Conservation (phyloP, 1,140 invertebrate species). For the Aphaenogaster ashmeadi region DNA sequence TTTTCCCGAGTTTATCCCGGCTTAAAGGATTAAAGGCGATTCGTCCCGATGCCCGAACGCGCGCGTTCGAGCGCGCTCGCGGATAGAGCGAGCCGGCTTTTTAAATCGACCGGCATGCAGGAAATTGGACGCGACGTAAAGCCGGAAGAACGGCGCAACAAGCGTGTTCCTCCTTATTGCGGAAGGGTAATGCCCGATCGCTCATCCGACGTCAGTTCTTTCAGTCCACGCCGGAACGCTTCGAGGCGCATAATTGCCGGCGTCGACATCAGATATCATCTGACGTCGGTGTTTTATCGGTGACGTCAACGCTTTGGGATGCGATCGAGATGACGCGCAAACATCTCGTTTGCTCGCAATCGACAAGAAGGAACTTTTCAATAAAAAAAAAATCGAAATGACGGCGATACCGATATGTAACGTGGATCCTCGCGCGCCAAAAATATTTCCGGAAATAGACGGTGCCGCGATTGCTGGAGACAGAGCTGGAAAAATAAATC, state of each 20-base stretch:
- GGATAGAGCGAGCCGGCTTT: slow-evolving; percentile 31
- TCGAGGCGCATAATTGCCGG: slow-evolving; percentile 43
- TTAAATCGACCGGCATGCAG: slow-evolving; percentile 60
- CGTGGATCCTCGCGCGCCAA: neutral
- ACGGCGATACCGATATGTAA: neutral
- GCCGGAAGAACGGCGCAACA: slow-evolving; percentile 66
- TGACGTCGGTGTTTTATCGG: slow-evolving; percentile 34
- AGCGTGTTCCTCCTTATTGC: slow-evolving; percentile 58
- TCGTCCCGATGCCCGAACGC: neutral
- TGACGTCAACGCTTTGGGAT: slow-evolving; percentile 35
- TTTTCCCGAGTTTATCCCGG: neutral
- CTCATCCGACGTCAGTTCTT: slow-evolving; percentile 57
- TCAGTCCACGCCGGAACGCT: slow-evolving; percentile 29
- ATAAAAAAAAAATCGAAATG: neutral
- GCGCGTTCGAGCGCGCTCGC: neutral
- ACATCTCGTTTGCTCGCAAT: neutral
- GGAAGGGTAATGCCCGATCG: slow-evolving; percentile 65
- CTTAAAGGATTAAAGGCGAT: neutral
- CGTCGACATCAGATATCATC: slow-evolving; percentile 27
- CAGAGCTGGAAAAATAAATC: slow-evolving; percentile 35
- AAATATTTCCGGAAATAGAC: slow-evolving; percentile 33
- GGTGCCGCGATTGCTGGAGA: slow-evolving; percentile 14
- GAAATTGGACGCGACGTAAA: slow-evolving; percentile 64
- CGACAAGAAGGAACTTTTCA: neutral
- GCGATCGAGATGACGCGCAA: neutral